Evolutionary conservation across 2,888 invertebrate species (phyloP).

Genomic region (Congeria kusceri): DNA sequence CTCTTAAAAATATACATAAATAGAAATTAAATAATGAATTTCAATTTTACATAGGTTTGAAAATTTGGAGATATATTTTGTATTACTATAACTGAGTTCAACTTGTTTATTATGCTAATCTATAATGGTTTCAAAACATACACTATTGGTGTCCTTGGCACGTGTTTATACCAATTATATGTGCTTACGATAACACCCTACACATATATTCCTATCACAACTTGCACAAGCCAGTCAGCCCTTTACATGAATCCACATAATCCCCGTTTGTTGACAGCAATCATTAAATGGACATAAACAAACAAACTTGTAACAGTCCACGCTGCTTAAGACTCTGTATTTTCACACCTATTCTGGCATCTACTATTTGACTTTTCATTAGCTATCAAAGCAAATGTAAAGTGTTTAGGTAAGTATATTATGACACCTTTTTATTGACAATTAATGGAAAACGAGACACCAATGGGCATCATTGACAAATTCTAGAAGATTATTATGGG

Average conservation of each 20-base stretch:
- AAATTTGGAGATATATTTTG: no score
- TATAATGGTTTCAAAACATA: no score
- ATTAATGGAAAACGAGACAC: not conserved
- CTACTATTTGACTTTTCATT: conserved; percentile 39
- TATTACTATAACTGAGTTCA: no score
- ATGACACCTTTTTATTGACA: conserved; percentile 44
- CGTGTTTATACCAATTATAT: no score
- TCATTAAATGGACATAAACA: conserved; percentile 36
- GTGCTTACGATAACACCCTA: not conserved
- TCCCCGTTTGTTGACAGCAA: conserved; percentile 36
- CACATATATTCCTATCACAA: conserved; percentile 16
- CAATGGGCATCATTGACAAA: not conserved
- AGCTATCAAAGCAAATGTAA: conserved; percentile 25
- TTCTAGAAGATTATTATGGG: no score
- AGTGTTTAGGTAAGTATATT: conserved; percentile 7
- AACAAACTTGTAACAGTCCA: conserved; percentile 26
- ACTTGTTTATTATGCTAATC: no score
- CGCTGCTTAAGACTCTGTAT: not conserved
- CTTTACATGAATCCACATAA: conserved; percentile 7
- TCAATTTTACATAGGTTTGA: no score
- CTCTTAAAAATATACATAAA: no score
- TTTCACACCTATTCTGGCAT: conserved; percentile 30
- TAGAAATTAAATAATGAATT: no score
- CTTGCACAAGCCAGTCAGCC: conserved; percentile 15
- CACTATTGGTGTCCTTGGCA: no score